Percentiles rank a stretch among this genome's conserved stretches.
Evolutionary conservation across 2,113 vertebrate species (phyloP).

Genomic region (Chionomys nivalis): DNA sequence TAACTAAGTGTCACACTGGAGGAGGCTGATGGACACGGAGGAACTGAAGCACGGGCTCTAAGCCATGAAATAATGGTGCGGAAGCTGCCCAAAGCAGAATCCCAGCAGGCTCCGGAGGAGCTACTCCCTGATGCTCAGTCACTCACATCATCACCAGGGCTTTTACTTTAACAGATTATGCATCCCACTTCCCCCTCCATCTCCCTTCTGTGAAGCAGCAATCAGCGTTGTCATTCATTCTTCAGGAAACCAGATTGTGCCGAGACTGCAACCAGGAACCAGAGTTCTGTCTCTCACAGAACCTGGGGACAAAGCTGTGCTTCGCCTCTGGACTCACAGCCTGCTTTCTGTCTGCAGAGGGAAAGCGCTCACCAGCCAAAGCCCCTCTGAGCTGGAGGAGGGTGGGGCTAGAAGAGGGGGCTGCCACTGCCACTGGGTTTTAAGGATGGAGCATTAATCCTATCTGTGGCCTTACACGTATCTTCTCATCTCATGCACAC

Average conservation of each 20-base stretch:
- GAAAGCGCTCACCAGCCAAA: background rate
- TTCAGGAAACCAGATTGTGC: slow-evolving; percentile 47
- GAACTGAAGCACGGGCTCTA: slow-evolving; percentile 16
- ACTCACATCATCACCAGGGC: slow-evolving; percentile 5
- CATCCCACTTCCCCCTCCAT: slow-evolving; percentile 19
- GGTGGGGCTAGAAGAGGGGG: background rate
- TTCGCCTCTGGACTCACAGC: background rate
- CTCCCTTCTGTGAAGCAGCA: slow-evolving; percentile 60
- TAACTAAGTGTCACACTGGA: background rate
- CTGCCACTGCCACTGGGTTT: background rate
- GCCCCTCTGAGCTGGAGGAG: background rate
- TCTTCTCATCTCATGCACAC: background rate
- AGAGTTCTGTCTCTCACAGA: slow-evolving; percentile 33
- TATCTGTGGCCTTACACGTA: background rate
- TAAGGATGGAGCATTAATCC: no score
- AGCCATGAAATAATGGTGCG: slow-evolving; percentile 24
- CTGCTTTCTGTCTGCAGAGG: background rate
- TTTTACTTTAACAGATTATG: slow-evolving; percentile 24
- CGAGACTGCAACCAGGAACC: background rate
- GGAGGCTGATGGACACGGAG: slow-evolving; percentile 31
- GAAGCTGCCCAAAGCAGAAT: slow-evolving; percentile 44
- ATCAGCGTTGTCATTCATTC: slow-evolving; percentile 60
- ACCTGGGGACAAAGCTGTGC: slow-evolving; percentile 35
- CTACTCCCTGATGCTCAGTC: slow-evolving; percentile 33
- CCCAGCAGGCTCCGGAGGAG: background rate